Percentiles rank a stretch among this genome's conserved stretches.
These are phyloP conservation scores for Drosophila punjabiensis DNA, from an alignment of 1,140 invertebrate species.

Conservation along the genomic window DNA sequence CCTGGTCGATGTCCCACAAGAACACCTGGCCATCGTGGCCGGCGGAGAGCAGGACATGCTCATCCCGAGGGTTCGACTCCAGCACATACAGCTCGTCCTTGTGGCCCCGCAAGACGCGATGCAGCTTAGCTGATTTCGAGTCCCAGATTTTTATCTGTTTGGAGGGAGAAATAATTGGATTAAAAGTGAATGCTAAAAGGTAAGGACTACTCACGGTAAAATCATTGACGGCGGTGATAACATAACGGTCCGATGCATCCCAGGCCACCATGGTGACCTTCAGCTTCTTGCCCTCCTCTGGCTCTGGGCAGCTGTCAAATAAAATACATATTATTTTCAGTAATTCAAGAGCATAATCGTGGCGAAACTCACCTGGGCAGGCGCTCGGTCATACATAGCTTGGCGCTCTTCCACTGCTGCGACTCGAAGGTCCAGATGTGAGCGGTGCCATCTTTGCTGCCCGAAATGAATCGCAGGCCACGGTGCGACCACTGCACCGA, in stretches of 20 bases:
- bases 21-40: conserved; percentile 98
- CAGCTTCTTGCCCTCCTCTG: conserved; percentile 89
- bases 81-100: conserved; percentile 97
- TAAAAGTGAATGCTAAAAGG: neutral
- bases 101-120: conserved; percentile 92
- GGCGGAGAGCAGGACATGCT: conserved; percentile 93
- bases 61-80: conserved; percentile 95
- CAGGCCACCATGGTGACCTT: conserved; percentile 98
- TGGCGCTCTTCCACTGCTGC: conserved; percentile 94
- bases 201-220: conserved; percentile 64
- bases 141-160: conserved; percentile 96
- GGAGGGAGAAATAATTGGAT: neutral
- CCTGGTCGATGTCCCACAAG: conserved; percentile 93
- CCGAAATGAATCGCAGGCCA: conserved; percentile 95
- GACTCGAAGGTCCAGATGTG: conserved; percentile 96
- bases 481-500: conserved; percentile 97
- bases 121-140: conserved; percentile 88
- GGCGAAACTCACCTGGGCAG: conserved; percentile 87
- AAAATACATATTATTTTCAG: neutral
- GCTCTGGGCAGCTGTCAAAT: conserved; percentile 85
- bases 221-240: conserved; percentile 95
- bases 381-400: conserved; percentile 91
- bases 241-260: conserved; percentile 94
- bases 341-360: neutral
- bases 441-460: conserved; percentile 98